Evolutionary conservation across 2,797 vertebrate species (phyloP).

Genomic region (Cossypha dichroa): DNA sequence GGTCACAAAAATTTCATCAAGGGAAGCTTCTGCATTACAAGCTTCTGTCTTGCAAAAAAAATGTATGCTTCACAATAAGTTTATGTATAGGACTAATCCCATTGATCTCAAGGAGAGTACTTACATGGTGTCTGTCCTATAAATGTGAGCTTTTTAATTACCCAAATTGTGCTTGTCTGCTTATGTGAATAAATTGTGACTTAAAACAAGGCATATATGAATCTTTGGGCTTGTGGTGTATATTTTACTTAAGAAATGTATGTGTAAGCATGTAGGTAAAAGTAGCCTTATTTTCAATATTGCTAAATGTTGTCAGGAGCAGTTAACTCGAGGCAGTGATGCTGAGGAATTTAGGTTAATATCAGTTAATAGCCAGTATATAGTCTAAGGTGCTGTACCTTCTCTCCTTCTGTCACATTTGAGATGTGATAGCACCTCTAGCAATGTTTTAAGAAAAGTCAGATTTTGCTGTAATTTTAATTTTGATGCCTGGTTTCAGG

Average conservation of each 20-base stretch:
- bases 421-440: neutral
- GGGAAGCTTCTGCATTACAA: conserved; percentile 33
- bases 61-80: neutral
- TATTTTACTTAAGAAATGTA: neutral
- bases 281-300: neutral
- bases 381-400: neutral
- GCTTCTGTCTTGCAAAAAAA: conserved; percentile 18
- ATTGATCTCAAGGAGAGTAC: neutral
- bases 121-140: neutral
- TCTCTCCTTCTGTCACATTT: neutral
- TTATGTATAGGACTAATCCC: neutral
- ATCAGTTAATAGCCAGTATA: neutral
- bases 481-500: neutral
- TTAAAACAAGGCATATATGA: neutral
- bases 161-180: neutral
- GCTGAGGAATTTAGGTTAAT: neutral
- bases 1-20: conserved; percentile 71
- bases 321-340: neutral
- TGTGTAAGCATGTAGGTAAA: neutral
- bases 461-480: neutral
- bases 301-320: neutral
- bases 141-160: neutral
- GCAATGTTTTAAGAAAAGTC: neutral
- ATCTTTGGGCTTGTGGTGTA: neutral
- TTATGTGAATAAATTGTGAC: neutral